phyloP scores from a whole-genome alignment of 2,797 vertebrate species.

The Decapterus maruadsi region DNA sequence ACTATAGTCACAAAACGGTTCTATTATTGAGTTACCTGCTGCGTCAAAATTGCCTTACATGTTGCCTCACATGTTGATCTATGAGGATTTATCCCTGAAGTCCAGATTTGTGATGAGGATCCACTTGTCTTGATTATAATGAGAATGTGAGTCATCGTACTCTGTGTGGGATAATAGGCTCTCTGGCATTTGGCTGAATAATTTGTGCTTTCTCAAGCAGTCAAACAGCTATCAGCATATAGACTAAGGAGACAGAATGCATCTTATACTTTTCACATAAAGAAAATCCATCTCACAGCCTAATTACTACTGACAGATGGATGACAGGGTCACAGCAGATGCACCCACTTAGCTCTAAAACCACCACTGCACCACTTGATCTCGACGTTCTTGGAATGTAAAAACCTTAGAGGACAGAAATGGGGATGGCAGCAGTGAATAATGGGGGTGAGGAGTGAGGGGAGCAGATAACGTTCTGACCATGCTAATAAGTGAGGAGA shows the following conservation, averaged over 20 bases:
- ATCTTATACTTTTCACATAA: slow-evolving; percentile 31
- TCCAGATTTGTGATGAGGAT: slow-evolving; percentile 23
- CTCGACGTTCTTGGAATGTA: slow-evolving; percentile 54
- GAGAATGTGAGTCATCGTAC: slow-evolving; percentile 26
- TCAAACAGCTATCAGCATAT: slow-evolving; percentile 9
- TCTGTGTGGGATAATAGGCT: slow-evolving; percentile 32
- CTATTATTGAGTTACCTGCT: neutral
- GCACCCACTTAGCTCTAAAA: slow-evolving; percentile 62
- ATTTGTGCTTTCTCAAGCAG: slow-evolving; percentile 42
- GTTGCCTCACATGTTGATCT: slow-evolving; percentile 4
- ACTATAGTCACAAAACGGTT: slow-evolving; percentile 3
- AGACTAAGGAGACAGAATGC: slow-evolving; percentile 22
- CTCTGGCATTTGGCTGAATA: slow-evolving; percentile 51
- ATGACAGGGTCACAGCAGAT: slow-evolving; percentile 60
- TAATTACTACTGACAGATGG: slow-evolving; percentile 65
- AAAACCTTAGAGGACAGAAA: slow-evolving; percentile 49
- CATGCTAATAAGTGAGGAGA: slow-evolving; percentile 56
- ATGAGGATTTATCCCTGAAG: slow-evolving; percentile 2
- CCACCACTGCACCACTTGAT: slow-evolving; percentile 53
- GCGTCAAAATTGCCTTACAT: neutral
- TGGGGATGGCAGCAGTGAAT: slow-evolving; percentile 49
- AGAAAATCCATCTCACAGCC: slow-evolving; percentile 37
- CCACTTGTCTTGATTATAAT: slow-evolving; percentile 32
- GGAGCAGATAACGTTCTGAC: slow-evolving; percentile 48
- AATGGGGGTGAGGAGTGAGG: slow-evolving; percentile 34